A percentile compares a stretch with the other conserved stretches of the same genome.
Conservation (phyloP, 2,113 vertebrate species). For the Himantopus leucocephalus region DNA sequence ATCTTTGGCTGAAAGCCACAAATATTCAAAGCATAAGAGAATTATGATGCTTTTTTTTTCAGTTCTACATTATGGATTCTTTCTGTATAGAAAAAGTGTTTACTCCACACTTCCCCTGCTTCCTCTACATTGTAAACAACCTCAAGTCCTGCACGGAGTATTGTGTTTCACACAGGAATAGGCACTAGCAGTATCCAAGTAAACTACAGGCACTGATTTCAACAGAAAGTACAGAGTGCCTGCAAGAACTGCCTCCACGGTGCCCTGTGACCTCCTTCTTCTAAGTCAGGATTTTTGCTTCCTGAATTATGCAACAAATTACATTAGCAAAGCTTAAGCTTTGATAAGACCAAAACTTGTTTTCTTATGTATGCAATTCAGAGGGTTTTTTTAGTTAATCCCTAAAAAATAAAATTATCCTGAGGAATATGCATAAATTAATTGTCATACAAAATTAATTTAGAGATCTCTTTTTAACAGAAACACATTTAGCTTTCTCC, state of each 20-base stretch:
- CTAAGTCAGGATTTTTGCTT: constrained; percentile 25
- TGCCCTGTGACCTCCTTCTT: not conserved
- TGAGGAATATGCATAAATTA: not conserved
- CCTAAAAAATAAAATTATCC: not conserved
- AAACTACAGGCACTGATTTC: not conserved
- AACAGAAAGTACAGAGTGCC: not conserved
- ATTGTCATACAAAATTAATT: not conserved
- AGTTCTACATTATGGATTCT: not conserved
- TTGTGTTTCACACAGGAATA: not conserved
- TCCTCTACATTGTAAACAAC: not conserved
- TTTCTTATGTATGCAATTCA: not conserved
- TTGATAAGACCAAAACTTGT: not conserved
- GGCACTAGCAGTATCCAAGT: not conserved
- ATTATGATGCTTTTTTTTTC: not conserved
- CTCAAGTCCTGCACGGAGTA: not conserved
- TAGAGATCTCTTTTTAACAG: not conserved
- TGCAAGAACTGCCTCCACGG: not conserved
- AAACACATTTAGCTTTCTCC: not conserved
- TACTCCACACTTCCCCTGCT: not conserved
- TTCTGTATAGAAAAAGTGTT: not conserved
- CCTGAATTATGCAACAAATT: constrained; percentile 12
- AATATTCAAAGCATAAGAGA: not conserved
- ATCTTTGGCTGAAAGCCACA: not conserved
- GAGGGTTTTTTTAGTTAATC: not conserved
- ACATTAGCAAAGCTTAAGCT: not conserved